Base-by-base conservation (phyloP, 1,140 invertebrate species). In the Pachypsylla venusta region DNA sequence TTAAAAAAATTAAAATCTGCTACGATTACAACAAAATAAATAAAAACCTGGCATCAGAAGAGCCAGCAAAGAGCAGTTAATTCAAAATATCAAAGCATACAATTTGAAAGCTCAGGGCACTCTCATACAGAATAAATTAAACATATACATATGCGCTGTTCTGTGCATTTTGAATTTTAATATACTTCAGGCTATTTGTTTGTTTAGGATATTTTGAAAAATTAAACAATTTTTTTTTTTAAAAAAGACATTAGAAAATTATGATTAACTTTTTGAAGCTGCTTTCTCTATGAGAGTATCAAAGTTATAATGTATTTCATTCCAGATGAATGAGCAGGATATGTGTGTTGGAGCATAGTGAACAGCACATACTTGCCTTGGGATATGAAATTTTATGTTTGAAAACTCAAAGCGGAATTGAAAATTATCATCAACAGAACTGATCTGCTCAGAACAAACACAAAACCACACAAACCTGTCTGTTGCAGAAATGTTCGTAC, bases 191-290 rank as follows among this genome's bases (percentile, higher is more conserved):
- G 42, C 42, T 48, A 48, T 48, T 48, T 48, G 42, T 48, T 48
- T 48, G 42, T 48, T 5, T 48, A 19, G 42, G 42, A 48, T 48
- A 35, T 48, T 48, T 48, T 22, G n/a, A 48, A n/a, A 48, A 48
- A 48, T 48, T 48, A 48, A 48, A 48, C 42, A 48, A 12, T 10
- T 12, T 4, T 22, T 19, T 48, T 19, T 19, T 48, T 35, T 35
- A 48, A 48, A 48, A 48, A 48, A 48, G 42, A 48, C 42, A 48
- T 48, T 48, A 35, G 10, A 48, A 48, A 48, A 48, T 48, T 48
- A 48, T 48, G 42, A 48, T 48, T 48, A 48, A 48, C 7, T 48
- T 48, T 5, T n/a, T 48, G 42, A 48, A 48, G 42, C n/a, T n/a
- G n/a, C n/a, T n/a, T n/a, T n/a, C n/a, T n/a, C n/a, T n/a, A 5